Evolutionary conservation across 1,140 invertebrate genomes (phyloP).

Genomic region (Cyclargus thomasi): DNA sequence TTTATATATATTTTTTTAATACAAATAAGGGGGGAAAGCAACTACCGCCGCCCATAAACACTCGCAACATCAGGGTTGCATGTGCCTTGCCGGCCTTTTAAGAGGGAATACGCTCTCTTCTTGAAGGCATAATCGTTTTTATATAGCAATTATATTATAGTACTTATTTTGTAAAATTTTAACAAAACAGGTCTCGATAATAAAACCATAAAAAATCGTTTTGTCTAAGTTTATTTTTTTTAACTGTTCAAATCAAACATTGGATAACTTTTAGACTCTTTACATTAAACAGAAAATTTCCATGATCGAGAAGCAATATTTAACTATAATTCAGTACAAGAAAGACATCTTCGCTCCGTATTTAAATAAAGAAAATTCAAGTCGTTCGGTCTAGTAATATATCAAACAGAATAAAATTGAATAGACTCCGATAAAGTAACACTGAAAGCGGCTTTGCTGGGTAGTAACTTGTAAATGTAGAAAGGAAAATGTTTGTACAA

Average conservation of each 20-base stretch:
- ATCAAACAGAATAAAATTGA: conserved; percentile 31
- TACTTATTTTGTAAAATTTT: no score
- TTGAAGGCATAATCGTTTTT: no score
- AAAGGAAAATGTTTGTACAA: conserved; percentile 31
- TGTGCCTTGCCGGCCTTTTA: no score
- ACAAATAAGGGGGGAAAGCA: no score
- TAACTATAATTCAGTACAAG: conserved; percentile 14
- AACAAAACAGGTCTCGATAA: no score
- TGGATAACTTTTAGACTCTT: conserved; percentile 1
- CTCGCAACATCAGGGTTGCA: no score
- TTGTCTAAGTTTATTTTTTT: no score
- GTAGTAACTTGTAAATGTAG: conserved; percentile 29
- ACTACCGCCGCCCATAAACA: no score
- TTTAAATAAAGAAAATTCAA: conserved; percentile 17
- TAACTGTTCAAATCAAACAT: not conserved
- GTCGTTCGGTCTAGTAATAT: conserved; percentile 4
- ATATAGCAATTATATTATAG: no score
- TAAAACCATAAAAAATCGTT: no score
- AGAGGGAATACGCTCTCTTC: no score
- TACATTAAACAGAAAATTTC: not conserved
- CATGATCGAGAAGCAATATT: conserved; percentile 11
- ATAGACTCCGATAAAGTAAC: conserved; percentile 32
- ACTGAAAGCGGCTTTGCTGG: conserved; percentile 32
- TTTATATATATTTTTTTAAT: no score
- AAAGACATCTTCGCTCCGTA: conserved; percentile 9